Conservation (phyloP, 2,888 invertebrate genomes). For the Cryptophagus acutangulus region DNA sequence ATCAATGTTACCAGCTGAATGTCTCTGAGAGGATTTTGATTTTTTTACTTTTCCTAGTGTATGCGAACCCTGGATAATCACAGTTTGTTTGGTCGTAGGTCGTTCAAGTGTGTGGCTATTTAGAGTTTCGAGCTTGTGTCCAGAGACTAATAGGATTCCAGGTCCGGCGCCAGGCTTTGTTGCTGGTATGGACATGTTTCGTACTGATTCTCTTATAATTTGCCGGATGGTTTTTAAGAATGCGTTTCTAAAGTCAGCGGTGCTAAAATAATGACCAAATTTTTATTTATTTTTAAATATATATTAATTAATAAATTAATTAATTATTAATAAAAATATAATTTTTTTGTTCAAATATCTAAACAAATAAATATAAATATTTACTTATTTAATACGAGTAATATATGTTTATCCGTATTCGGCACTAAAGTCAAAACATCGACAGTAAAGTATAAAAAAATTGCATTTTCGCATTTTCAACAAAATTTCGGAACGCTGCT, state of each 20-base stretch:
- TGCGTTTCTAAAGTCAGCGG: slow-evolving; percentile 92
- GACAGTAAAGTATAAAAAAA: too few relatives aligned
- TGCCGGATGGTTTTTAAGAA: slow-evolving; percentile 96
- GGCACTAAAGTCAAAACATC: too few relatives aligned
- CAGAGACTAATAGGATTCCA: slow-evolving; percentile 45
- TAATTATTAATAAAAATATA: too few relatives aligned
- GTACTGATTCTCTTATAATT: slow-evolving; percentile 93
- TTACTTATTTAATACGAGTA: too few relatives aligned
- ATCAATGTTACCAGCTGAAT: slow-evolving; percentile 82
- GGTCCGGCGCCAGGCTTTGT: slow-evolving; percentile 59
- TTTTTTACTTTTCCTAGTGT: slow-evolving; percentile 78
- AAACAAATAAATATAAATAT: too few relatives aligned
- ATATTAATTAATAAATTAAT: too few relatives aligned
- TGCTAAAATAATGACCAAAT: slow-evolving; percentile 53
- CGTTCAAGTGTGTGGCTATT: slow-evolving; percentile 60
- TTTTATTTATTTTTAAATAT: not conserved
- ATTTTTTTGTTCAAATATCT: too few relatives aligned
- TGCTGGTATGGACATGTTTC: slow-evolving; percentile 92
- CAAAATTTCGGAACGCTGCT: too few relatives aligned
- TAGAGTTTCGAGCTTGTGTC: slow-evolving; percentile 43
- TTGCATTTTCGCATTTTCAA: too few relatives aligned
- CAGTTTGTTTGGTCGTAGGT: slow-evolving; percentile 44
- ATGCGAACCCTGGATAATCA: slow-evolving; percentile 54
- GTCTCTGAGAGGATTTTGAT: slow-evolving; percentile 68
- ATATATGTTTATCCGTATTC: too few relatives aligned